These are phyloP conservation scores for Peromyscus leucopus DNA, from an alignment of 2,113 vertebrate species.

Conservation along the genomic window DNA sequence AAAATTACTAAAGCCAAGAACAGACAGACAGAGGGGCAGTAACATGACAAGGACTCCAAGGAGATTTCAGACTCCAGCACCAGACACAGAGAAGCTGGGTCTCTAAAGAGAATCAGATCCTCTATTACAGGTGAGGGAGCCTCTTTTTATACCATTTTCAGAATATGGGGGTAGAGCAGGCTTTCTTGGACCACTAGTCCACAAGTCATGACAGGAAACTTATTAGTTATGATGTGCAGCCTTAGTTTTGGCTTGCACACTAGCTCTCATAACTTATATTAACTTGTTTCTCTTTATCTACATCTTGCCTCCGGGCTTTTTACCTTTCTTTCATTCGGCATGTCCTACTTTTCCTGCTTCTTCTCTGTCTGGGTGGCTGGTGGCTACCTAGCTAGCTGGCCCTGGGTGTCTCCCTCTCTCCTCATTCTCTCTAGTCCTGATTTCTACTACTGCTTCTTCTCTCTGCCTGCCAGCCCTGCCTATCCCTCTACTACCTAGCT, in stretches of 20 bases:
- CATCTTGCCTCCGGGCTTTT: not conserved
- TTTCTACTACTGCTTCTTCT: not conserved
- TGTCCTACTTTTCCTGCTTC: not conserved
- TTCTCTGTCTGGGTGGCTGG: not conserved
- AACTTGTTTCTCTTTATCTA: not conserved
- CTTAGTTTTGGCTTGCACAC: not conserved
- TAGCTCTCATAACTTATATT: not conserved
- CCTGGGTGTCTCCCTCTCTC: not conserved
- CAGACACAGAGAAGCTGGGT: not conserved
- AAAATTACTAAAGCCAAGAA: not conserved
- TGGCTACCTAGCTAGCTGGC: not conserved
- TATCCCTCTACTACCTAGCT: not conserved
- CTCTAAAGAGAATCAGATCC: not conserved
- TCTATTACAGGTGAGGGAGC: not conserved
- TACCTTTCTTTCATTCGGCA: not conserved
- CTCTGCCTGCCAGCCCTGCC: not conserved
- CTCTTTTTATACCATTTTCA: not conserved
- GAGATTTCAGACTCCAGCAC: not conserved
- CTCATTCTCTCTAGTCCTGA: not conserved
- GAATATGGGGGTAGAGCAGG: not conserved
- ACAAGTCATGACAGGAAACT: not conserved
- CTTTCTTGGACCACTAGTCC: not conserved
- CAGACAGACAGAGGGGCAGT: not conserved
- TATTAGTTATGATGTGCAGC: not conserved
- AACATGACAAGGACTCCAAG: not conserved